These are phyloP conservation scores for Philopedon plagiatum DNA, from an alignment of 2,888 invertebrate genomes.

Conservation along the genomic window DNA sequence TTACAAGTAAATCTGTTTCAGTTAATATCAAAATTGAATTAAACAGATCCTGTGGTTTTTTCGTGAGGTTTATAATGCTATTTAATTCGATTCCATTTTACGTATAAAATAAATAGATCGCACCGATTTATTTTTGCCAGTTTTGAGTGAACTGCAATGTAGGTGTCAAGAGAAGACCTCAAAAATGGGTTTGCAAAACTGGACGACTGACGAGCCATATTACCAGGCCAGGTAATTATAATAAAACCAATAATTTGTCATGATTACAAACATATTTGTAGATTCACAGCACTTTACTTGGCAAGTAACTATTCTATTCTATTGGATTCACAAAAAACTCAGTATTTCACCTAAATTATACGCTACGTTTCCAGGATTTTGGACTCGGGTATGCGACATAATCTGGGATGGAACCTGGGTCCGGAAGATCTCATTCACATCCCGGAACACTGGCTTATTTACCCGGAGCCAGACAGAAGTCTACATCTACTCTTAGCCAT, in stretches of 20 bases:
- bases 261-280: too few relatives aligned
- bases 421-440: conserved; percentile 83
- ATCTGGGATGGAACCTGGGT: conserved; percentile 82
- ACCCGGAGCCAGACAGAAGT: conserved; percentile 85
- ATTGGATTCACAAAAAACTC: too few relatives aligned
- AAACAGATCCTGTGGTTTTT: background rate
- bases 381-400: conserved; percentile 44
- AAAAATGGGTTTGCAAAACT: conserved; percentile 59
- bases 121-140: conserved; percentile 38
- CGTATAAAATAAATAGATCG: conserved; percentile 36
- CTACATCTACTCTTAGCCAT: conserved; percentile 85
- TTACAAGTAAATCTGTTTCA: conserved; percentile 15
- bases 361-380: conserved; percentile 24
- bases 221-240: conserved; percentile 59
- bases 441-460: conserved; percentile 86
- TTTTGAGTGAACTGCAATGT: conserved; percentile 40
- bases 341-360: background rate
- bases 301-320: too few relatives aligned
- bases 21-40: conserved; percentile 25
- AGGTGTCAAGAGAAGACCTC: conserved; percentile 12
- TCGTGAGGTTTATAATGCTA: conserved; percentile 21
- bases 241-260: too few relatives aligned
- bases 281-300: too few relatives aligned
- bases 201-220: conserved; percentile 55
- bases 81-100: conserved; percentile 30